A percentile compares a stretch with the other conserved stretches of the same genome.
Conservation (phyloP, 2,888 invertebrate genomes). For the Chaetogeoica ovagalla region DNA sequence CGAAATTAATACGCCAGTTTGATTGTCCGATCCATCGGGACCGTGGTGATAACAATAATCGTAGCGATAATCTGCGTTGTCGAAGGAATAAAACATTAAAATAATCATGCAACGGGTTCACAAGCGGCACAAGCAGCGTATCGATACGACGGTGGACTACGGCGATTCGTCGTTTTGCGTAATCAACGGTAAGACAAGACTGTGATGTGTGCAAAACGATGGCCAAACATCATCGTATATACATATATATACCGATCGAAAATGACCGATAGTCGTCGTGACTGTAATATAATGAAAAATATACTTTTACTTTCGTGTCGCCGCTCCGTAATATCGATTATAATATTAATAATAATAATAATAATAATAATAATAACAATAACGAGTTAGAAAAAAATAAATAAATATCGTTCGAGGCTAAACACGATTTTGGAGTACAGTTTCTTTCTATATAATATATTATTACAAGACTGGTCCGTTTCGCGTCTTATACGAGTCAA, state of each 20-base stretch:
- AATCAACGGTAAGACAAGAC: constrained; percentile 47
- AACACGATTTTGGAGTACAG: constrained; percentile 33
- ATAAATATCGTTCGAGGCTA: constrained; percentile 42
- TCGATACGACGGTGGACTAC: constrained; percentile 13
- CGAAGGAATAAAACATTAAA: not conserved
- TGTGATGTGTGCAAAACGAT: no score
- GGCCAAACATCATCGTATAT: no score
- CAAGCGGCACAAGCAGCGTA: constrained; percentile 28
- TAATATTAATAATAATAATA: no score
- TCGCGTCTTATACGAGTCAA: not conserved
- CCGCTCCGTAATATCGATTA: not conserved
- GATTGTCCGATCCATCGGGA: no score
- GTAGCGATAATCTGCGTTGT: no score
- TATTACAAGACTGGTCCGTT: constrained; percentile 34
- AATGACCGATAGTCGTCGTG: not conserved
- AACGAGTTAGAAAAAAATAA: constrained; percentile 7
- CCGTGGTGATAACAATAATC: no score
- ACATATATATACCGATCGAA: no score
- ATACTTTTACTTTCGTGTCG: constrained; percentile 39
- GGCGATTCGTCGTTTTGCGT: constrained; percentile 47
- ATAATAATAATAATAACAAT: no score
- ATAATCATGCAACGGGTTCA: constrained; percentile 39
- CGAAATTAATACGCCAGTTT: no score
- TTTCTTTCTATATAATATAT: constrained; percentile 23
- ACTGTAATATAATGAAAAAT: not conserved